Percentiles rank a stretch among this genome's conserved stretches.
phyloP scores from a whole-genome alignment of 2,113 vertebrate species.

The Nansenia antarctica region DNA sequence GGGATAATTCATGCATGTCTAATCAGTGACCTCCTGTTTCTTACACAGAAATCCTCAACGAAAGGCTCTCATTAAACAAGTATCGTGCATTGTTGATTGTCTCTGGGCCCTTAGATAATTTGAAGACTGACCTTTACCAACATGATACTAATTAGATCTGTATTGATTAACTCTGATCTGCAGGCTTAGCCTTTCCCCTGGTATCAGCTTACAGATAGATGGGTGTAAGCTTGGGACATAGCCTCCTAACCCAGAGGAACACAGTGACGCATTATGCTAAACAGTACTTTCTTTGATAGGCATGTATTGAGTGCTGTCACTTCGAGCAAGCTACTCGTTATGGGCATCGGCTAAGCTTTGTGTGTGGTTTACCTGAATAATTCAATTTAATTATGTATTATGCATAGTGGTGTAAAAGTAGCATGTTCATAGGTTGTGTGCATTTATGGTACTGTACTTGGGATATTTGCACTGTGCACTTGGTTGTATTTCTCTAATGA shows the following conservation, averaged over 20 bases:
- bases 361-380: neutral
- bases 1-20: neutral
- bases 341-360: neutral
- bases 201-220: too few relatives aligned
- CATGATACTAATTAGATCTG: neutral
- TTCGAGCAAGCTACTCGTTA: neutral
- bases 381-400: neutral
- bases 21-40: constrained; percentile 3
- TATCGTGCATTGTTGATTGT: neutral
- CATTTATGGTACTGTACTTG: neutral
- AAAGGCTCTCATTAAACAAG: neutral
- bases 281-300: neutral
- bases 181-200: neutral
- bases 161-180: constrained; percentile 10
- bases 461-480: neutral
- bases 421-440: neutral
- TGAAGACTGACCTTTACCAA: neutral
- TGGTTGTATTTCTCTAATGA: neutral
- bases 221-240: neutral
- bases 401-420: neutral
- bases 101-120: neutral
- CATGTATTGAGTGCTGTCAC: neutral
- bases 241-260: neutral
- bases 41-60: neutral
- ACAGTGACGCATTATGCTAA: neutral